Percentiles rank a stretch among this genome's conserved stretches.
Conservation (phyloP, 2,888 invertebrate species). For the Meganola albula region DNA sequence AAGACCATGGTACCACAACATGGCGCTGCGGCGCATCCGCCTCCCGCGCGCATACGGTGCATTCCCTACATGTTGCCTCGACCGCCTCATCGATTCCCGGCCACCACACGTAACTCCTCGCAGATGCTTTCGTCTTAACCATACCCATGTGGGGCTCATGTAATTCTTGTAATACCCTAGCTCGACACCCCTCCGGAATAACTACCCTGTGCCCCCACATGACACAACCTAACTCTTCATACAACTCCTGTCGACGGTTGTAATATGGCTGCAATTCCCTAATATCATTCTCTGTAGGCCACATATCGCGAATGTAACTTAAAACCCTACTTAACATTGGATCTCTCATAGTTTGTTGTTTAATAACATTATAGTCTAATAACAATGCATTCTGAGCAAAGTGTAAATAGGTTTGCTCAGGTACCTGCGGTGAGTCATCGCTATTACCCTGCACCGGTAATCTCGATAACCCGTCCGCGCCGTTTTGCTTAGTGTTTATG, state of each 20-base stretch:
- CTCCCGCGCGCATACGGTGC: conserved; percentile 6
- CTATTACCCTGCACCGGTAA: neutral
- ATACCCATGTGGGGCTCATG: conserved; percentile 18
- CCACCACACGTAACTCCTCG: conserved; percentile 15
- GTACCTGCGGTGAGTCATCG: neutral
- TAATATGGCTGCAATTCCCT: conserved; percentile 2
- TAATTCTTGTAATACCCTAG: conserved; percentile 5
- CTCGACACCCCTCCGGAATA: conserved; percentile 3
- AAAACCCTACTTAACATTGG: neutral
- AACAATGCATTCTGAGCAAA: neutral
- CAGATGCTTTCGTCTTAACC: conserved; percentile 14
- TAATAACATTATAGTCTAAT: neutral
- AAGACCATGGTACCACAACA: conserved; percentile 5
- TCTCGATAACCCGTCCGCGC: neutral
- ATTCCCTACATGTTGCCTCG: conserved; percentile 7
- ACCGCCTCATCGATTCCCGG: conserved; percentile 32
- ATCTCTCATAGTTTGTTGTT: neutral
- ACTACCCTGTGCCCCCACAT: conserved; percentile 11
- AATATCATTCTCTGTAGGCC: conserved; percentile 3
- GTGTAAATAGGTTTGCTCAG: conserved; percentile 2
- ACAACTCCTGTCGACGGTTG: conserved; percentile 1
- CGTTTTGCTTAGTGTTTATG: neutral
- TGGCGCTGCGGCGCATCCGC: conserved; percentile 20
- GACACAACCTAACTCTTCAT: conserved; percentile 4
- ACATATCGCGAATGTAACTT: conserved; percentile 5